Conservation (phyloP, 2,797 vertebrate genomes). For the Peromyscus eremicus region DNA sequence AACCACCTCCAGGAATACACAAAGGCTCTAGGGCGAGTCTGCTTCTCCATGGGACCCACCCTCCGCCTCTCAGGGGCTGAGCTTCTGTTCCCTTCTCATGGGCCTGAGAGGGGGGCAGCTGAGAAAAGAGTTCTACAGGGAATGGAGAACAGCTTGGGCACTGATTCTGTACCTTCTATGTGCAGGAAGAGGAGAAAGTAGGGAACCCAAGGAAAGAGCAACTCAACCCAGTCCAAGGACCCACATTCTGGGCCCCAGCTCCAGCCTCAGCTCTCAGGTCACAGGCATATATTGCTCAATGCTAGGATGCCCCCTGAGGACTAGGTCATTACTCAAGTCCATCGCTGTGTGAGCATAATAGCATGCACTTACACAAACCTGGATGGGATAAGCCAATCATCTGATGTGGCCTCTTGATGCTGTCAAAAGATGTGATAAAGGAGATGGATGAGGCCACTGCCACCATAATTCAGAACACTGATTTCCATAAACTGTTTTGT, state of each 20-base stretch:
- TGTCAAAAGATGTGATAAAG: background rate
- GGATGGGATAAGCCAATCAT: too few species aligned
- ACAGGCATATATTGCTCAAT: background rate
- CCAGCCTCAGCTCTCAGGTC: background rate
- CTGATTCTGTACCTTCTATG: background rate
- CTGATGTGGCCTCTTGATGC: background rate
- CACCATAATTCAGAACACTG: too few species aligned
- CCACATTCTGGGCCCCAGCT: background rate
- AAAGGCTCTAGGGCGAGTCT: conserved; percentile 22
- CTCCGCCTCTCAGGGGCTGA: conserved; percentile 54
- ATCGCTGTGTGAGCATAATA: background rate
- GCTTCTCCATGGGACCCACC: background rate
- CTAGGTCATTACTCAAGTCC: too few species aligned
- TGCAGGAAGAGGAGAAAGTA: background rate
- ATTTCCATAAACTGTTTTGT: background rate
- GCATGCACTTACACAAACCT: background rate
- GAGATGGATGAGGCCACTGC: background rate
- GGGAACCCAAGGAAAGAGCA: background rate
- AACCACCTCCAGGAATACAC: conserved; percentile 32
- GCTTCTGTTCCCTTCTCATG: background rate
- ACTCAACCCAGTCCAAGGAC: background rate
- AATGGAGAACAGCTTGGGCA: background rate
- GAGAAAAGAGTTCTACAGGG: background rate
- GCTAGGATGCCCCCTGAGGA: too few species aligned
- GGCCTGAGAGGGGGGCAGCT: background rate